Percentiles rank a stretch among this genome's conserved stretches.
These are phyloP conservation scores for Euproctis similis DNA, from an alignment of 2,888 invertebrate genomes.

Conservation along the genomic window DNA sequence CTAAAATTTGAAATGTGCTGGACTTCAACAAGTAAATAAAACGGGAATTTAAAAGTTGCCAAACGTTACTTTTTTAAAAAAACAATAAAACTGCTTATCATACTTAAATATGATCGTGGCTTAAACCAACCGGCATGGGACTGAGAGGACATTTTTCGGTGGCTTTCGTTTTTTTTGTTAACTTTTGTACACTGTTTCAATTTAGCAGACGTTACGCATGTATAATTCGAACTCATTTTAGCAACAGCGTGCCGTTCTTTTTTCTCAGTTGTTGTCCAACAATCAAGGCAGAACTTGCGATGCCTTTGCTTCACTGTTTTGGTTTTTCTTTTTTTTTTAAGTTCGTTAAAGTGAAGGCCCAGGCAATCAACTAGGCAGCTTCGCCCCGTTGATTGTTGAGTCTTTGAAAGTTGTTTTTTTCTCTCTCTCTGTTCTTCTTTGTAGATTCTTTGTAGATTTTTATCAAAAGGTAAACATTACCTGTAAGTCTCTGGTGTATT, in stretches of 20 bases:
- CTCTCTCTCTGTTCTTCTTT: too few species aligned
- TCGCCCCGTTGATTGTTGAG: conserved; percentile 26
- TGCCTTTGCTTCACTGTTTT: conserved; percentile 25
- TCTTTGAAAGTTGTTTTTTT: conserved; percentile 23
- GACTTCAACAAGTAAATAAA: conserved; percentile 1
- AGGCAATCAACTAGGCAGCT: conserved; percentile 33
- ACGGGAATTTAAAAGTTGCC: conserved; percentile 6
- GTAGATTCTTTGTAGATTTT: conserved; percentile 17
- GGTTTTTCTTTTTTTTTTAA: conserved; percentile 31
- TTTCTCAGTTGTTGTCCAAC: conserved; percentile 27
- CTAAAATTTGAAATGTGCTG: not conserved
- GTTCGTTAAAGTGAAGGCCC: conserved; percentile 34
- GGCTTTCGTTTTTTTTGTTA: conserved; percentile 6
- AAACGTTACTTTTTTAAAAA: conserved; percentile 5
- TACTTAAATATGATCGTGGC: conserved; percentile 21
- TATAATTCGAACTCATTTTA: conserved; percentile 43
- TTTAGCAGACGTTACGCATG: conserved; percentile 42
- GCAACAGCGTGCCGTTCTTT: conserved; percentile 16
- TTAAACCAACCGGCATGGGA: conserved; percentile 18
- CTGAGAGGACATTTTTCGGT: conserved; percentile 11
- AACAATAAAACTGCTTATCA: conserved; percentile 19
- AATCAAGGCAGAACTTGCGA: conserved; percentile 29
- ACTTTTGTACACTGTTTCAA: conserved; percentile 23
- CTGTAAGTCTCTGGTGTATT: conserved; percentile 20
- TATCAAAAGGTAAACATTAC: conserved; percentile 22